Evolutionary conservation across 2,113 vertebrate species (phyloP).

Genomic region (Oceanodroma tethys): DNA sequence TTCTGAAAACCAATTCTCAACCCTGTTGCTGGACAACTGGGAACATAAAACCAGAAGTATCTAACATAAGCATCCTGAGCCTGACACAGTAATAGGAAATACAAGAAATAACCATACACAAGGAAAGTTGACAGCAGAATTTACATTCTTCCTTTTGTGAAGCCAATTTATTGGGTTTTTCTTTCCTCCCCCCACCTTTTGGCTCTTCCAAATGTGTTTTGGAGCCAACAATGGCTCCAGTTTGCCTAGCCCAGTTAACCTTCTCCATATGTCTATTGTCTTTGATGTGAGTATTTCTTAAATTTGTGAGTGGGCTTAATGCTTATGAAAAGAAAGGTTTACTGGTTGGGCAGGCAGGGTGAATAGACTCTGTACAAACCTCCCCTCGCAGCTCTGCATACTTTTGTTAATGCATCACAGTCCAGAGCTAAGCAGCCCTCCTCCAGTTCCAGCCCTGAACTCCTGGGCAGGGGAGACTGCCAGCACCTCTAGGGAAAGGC

Average conservation of each 20-base stretch:
- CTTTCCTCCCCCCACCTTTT: neutral
- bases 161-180: neutral
- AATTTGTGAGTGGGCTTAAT: neutral
- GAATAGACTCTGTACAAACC: neutral
- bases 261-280: slow-evolving; percentile 51
- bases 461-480: neutral
- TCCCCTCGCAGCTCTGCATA: neutral
- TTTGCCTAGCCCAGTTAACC: slow-evolving; percentile 43
- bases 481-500: neutral
- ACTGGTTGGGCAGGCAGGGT: neutral
- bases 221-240: slow-evolving; percentile 49
- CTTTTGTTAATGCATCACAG: neutral
- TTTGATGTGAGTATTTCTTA: slow-evolving; percentile 28
- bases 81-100: neutral
- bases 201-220: neutral
- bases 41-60: neutral
- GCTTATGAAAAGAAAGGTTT: slow-evolving; percentile 21
- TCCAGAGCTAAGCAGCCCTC: neutral
- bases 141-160: slow-evolving; percentile 8
- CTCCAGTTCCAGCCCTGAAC: neutral
- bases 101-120: neutral
- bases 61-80: neutral
- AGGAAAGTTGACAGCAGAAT: slow-evolving; percentile 8
- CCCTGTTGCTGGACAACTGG: neutral
- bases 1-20: neutral